Percentiles rank a stretch among this genome's conserved stretches.
Conservation (phyloP, 2,797 vertebrate genomes). For the Threskiornis aethiopicus region DNA sequence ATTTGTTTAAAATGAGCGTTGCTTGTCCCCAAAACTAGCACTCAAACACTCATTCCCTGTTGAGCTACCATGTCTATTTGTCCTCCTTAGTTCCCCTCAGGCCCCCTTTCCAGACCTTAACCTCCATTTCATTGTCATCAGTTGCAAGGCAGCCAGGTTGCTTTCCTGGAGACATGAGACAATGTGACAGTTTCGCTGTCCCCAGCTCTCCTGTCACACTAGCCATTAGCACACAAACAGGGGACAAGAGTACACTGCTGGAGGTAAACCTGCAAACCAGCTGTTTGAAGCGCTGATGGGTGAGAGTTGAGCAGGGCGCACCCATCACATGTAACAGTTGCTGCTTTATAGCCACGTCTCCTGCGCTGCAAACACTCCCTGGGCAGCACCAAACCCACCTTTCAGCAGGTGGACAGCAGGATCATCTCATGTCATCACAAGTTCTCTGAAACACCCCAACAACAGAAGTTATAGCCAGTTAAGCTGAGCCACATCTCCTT, state of each 20-base stretch:
- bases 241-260: neutral
- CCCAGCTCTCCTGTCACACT: neutral
- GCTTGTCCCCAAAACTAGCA: neutral
- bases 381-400: neutral
- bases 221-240: neutral
- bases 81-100: neutral
- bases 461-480: neutral
- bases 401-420: neutral
- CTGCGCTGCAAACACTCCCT: neutral
- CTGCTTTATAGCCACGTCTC: neutral
- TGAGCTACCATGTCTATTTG: neutral
- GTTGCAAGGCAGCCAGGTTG: neutral
- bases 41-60: neutral
- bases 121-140: neutral
- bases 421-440: neutral
- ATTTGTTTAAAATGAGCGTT: neutral
- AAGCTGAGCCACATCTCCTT: neutral
- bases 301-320: neutral
- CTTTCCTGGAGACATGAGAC: neutral
- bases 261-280: neutral
- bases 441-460: neutral
- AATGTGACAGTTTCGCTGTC: neutral
- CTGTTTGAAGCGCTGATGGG: neutral
- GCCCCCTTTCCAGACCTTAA: neutral
- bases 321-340: fast-evolving